phyloP scores from a whole-genome alignment of 1,140 invertebrate genomes.

The Sitobion miscanthi region DNA sequence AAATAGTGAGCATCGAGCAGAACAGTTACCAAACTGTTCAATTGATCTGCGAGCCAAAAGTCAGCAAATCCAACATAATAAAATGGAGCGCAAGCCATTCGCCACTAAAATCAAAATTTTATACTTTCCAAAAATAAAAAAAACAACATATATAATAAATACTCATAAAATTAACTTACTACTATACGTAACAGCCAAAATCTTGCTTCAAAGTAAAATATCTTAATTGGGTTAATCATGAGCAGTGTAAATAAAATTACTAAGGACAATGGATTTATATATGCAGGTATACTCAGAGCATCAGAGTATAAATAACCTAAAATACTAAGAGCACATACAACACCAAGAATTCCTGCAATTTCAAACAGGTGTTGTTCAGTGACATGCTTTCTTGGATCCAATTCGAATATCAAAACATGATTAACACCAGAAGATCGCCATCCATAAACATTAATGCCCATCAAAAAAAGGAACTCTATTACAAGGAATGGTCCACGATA shows the following conservation, averaged over 20 bases:
- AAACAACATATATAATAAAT: neutral
- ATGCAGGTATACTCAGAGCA: constrained; percentile 77
- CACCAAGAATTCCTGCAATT: constrained; percentile 82
- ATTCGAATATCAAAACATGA: constrained; percentile 92
- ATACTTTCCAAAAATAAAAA: neutral
- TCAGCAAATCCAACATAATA: constrained; percentile 87
- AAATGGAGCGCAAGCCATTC: constrained; percentile 81
- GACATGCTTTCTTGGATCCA: constrained; percentile 86
- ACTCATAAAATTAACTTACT: constrained; percentile 60
- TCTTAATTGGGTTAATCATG: constrained; percentile 80
- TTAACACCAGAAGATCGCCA: constrained; percentile 90
- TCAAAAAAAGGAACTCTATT: constrained; percentile 83
- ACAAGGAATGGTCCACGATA: constrained; percentile 84
- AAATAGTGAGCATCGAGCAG: constrained; percentile 84
- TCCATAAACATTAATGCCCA: constrained; percentile 88
- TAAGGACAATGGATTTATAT: constrained; percentile 77
- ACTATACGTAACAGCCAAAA: constrained; percentile 67
- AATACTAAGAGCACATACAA: constrained; percentile 80
- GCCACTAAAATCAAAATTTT: constrained; percentile 64
- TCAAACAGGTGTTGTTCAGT: constrained; percentile 87
- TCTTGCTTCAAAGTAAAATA: constrained; percentile 79
- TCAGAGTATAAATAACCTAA: constrained; percentile 74
- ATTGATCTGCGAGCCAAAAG: constrained; percentile 93
- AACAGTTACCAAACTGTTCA: constrained; percentile 80
- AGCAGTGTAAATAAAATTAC: constrained; percentile 75